A percentile compares a stretch with the other conserved stretches of the same genome.
phyloP scores from a whole-genome alignment of 2,888 invertebrate genomes.

The Hyles lineata region DNA sequence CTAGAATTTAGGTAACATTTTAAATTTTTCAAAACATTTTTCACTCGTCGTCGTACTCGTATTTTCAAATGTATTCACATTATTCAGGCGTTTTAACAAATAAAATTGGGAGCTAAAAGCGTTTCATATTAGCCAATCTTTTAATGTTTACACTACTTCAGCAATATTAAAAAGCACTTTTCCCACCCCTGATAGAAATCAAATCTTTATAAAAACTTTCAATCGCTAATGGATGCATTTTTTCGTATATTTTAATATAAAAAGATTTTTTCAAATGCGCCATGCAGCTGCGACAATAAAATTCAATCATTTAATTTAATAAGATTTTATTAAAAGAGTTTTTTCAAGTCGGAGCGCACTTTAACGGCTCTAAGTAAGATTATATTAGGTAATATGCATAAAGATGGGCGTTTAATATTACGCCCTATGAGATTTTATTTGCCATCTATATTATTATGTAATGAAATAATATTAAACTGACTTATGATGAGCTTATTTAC shows the following conservation, averaged over 20 bases:
- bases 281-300: conserved; percentile 21
- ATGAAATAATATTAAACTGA: neutral
- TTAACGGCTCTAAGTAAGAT: conserved; percentile 1
- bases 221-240: conserved; percentile 9
- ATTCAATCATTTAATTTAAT: conserved; percentile 25
- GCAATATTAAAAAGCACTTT: neutral
- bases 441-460: conserved; percentile 1
- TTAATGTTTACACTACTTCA: neutral
- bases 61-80: too few relatives aligned
- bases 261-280: conserved; percentile 8
- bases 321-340: conserved; percentile 8
- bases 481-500: neutral
- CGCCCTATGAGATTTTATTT: conserved; percentile 6
- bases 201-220: conserved; percentile 10
- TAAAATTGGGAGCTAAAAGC: neutral
- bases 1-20: too few relatives aligned
- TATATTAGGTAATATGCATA: conserved; percentile 15
- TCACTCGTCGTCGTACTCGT: too few relatives aligned
- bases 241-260: neutral
- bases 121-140: neutral
- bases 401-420: conserved; percentile 5
- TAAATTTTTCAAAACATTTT: too few relatives aligned
- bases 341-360: conserved; percentile 2
- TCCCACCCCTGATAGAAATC: neutral
- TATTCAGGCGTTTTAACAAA: neutral